A percentile compares a stretch with the other conserved stretches of the same genome.
phyloP scores from a whole-genome alignment of 2,888 invertebrate species.

The Drosophila maculinotata region DNA sequence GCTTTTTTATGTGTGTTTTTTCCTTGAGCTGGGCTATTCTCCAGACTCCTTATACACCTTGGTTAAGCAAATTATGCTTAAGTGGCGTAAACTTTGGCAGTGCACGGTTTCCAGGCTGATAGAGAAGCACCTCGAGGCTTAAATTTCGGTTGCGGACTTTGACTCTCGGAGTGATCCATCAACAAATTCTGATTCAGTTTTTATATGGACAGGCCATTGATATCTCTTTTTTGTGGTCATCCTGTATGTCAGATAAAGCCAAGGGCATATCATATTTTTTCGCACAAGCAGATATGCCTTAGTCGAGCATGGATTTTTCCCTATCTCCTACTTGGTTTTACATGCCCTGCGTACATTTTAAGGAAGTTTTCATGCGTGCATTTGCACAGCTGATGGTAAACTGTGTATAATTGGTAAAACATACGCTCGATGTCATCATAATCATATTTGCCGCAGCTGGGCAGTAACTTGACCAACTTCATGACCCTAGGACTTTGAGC shows the following conservation, averaged over 20 bases:
- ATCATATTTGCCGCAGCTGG: conserved; percentile 39
- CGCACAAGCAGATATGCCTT: background rate
- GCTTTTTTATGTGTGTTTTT: conserved; percentile 65
- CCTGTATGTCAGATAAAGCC: conserved; percentile 2
- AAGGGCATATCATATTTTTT: background rate
- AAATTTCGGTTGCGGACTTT: conserved; percentile 13
- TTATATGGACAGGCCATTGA: conserved; percentile 41
- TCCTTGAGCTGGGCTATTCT: conserved; percentile 25
- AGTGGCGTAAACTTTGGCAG: conserved; percentile 63
- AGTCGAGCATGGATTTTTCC: background rate
- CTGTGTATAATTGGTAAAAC: conserved; percentile 46
- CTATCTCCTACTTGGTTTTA: background rate
- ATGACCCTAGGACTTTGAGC: conserved; percentile 1
- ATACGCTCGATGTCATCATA: conserved; percentile 35
- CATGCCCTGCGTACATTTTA: background rate
- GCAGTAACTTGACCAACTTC: conserved; percentile 13
- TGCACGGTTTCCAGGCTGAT: conserved; percentile 28
- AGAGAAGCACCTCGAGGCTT: conserved; percentile 9
- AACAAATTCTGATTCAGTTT: conserved; percentile 58
- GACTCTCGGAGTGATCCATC: conserved; percentile 54
- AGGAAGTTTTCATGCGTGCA: background rate
- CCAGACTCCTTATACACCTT: conserved; percentile 19
- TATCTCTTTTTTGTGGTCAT: conserved; percentile 8
- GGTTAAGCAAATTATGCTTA: conserved; percentile 70
- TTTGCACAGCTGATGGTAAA: background rate